Conservation (phyloP, 2,888 invertebrate genomes). For the Phortica okadai region DNA sequence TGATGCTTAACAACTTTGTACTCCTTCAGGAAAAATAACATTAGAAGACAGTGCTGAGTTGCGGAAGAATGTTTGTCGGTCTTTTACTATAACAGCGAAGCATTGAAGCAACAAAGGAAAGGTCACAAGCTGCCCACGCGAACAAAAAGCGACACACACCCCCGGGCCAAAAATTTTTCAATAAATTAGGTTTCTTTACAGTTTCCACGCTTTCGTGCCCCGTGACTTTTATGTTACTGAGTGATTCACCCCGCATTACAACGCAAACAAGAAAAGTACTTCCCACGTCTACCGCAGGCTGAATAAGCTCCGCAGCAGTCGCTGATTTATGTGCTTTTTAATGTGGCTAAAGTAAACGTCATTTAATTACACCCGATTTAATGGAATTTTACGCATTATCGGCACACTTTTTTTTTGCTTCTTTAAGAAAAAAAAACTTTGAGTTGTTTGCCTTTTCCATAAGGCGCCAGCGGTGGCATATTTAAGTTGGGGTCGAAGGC, state of each 20-base stretch:
- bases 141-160: constrained; percentile 55
- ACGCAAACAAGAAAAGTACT: constrained; percentile 60
- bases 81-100: constrained; percentile 66
- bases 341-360: constrained; percentile 75
- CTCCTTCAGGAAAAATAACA: neutral
- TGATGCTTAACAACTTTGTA: constrained; percentile 51
- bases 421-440: constrained; percentile 32
- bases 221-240: constrained; percentile 29
- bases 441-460: constrained; percentile 13
- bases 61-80: constrained; percentile 62
- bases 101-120: constrained; percentile 53
- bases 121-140: constrained; percentile 62
- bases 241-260: constrained; percentile 65
- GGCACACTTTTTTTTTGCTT: constrained; percentile 53
- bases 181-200: constrained; percentile 75
- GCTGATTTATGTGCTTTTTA: constrained; percentile 75
- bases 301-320: constrained; percentile 48
- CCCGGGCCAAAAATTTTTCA: constrained; percentile 70
- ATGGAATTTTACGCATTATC: constrained; percentile 76
- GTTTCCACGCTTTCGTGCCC: constrained; percentile 44
- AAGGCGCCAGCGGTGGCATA: constrained; percentile 11
- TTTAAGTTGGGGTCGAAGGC: neutral
- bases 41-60: constrained; percentile 38
- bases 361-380: constrained; percentile 76
- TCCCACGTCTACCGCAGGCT: constrained; percentile 39